Evolutionary conservation across 2,888 invertebrate species (phyloP).

Genomic region (Phortica magna): DNA sequence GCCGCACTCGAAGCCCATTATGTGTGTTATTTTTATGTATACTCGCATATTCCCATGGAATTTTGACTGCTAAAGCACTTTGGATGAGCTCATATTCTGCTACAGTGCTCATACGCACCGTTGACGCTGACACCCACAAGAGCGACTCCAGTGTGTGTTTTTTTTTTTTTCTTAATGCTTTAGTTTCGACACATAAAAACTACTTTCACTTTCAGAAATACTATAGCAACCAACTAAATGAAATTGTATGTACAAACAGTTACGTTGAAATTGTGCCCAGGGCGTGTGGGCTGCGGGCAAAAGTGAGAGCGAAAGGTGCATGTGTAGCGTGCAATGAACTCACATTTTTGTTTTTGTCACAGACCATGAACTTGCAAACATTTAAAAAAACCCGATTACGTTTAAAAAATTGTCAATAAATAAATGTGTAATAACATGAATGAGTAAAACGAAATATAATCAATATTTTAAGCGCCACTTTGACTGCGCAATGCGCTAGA

Average conservation of each 20-base stretch:
- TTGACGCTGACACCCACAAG: not conserved
- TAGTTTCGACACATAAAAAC: not conserved
- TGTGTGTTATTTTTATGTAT: not conserved
- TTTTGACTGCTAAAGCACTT: not conserved
- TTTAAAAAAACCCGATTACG: not conserved
- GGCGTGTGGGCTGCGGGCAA: not conserved
- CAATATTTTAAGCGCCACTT: not conserved
- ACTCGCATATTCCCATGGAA: not conserved
- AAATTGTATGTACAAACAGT: not conserved
- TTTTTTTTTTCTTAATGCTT: not conserved
- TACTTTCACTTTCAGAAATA: not conserved
- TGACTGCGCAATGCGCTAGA: not conserved
- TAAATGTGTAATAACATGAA: not conserved
- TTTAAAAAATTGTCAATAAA: not conserved
- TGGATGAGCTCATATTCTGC: conserved; percentile 1
- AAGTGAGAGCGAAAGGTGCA: not conserved
- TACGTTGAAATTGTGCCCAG: not conserved
- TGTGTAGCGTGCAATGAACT: conserved; percentile 1
- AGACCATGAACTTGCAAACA: conserved; percentile 16
- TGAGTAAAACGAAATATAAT: not conserved
- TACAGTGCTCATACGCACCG: not conserved
- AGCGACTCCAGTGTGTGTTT: not conserved
- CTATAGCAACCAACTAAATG: not conserved
- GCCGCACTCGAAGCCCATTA: not conserved
- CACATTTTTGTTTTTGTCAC: not conserved